Conservation (phyloP, 1,140 invertebrate genomes). For the Odontomachus brunneus region DNA sequence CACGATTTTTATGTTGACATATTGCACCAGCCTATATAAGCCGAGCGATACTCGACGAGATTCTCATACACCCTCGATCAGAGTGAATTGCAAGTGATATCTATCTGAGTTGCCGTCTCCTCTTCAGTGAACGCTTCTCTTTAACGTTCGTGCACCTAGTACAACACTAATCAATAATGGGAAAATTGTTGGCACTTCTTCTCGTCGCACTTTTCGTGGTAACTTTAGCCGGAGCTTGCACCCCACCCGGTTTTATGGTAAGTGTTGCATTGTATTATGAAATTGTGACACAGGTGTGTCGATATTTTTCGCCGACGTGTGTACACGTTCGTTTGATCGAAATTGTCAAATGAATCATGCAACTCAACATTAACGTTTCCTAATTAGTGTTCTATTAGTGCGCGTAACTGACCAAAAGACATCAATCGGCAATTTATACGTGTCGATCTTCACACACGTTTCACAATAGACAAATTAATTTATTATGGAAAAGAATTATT, state of each 20-base stretch:
- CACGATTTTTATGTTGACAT: background rate
- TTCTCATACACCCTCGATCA: conserved; percentile 7
- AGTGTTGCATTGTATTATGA: conserved; percentile 39
- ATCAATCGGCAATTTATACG: too few relatives aligned
- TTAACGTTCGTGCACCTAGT: background rate
- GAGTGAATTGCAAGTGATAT: conserved; percentile 17
- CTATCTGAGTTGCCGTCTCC: background rate
- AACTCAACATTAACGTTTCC: background rate
- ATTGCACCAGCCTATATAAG: conserved; percentile 49
- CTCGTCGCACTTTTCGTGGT: conserved; percentile 51
- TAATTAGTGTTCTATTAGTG: too few relatives aligned
- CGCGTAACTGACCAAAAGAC: too few relatives aligned
- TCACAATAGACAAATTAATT: too few relatives aligned
- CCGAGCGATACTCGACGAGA: too few relatives aligned
- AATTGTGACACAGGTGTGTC: background rate
- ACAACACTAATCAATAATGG: conserved; percentile 58
- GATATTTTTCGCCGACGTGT: background rate
- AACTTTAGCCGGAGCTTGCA: conserved; percentile 43
- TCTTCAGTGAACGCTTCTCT: background rate
- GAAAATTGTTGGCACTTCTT: conserved; percentile 60
- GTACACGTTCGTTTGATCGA: background rate
- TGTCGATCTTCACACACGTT: too few relatives aligned
- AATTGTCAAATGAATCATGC: background rate
- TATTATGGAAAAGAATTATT: too few relatives aligned
- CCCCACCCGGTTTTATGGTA: conserved; percentile 36